Conservation (phyloP, 2,113 vertebrate genomes). For the Origma solitaria region DNA sequence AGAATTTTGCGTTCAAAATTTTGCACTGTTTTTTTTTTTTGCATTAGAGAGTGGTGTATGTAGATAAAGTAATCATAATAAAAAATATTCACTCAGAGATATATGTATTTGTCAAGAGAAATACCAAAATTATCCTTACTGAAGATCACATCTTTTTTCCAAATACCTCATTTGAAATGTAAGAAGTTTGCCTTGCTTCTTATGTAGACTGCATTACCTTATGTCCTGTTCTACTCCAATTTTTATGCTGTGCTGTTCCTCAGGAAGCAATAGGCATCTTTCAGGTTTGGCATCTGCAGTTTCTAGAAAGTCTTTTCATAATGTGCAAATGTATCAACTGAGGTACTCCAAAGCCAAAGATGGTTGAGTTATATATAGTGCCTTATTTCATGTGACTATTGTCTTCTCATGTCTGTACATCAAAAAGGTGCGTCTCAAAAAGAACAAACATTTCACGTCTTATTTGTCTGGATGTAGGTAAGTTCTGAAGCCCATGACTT, state of each 20-base stretch:
- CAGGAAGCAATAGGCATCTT: neutral
- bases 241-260: neutral
- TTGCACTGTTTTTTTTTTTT: neutral
- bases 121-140: neutral
- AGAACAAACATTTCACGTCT: neutral
- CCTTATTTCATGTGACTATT: neutral
- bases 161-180: neutral
- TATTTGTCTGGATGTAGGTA: neutral
- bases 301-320: neutral
- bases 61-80: neutral
- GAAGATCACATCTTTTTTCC: neutral
- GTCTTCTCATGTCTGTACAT: neutral
- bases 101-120: neutral
- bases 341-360: neutral
- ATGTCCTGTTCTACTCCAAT: neutral
- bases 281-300: neutral
- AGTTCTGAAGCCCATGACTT: neutral
- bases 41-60: neutral
- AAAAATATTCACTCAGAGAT: neutral
- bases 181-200: neutral
- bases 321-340: neutral
- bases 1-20: neutral
- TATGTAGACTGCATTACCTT: neutral
- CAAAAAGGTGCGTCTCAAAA: neutral
- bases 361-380: neutral